Percentiles rank a stretch among this genome's conserved stretches.
These are phyloP conservation scores for Dysdera silvatica DNA, from an alignment of 1,140 invertebrate genomes.

Conservation along the genomic window DNA sequence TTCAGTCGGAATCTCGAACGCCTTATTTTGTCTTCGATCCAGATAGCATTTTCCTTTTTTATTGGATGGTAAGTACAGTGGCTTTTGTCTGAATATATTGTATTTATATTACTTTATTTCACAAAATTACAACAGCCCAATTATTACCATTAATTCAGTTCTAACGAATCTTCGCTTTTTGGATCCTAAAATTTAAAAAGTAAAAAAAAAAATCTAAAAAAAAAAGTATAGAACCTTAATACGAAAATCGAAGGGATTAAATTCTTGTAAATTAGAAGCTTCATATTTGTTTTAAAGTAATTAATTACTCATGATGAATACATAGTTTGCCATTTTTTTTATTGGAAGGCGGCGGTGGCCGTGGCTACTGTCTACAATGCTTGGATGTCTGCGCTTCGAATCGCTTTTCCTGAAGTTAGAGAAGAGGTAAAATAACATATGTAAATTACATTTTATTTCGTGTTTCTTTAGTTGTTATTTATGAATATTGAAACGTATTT, in stretches of 20 bases:
- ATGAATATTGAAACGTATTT: too few species aligned
- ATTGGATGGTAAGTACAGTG: constrained; percentile 26
- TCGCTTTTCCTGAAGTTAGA: constrained; percentile 22
- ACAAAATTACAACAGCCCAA: not conserved
- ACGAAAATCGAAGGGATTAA: too few species aligned
- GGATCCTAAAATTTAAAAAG: too few species aligned
- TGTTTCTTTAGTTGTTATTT: not conserved
- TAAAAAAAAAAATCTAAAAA: too few species aligned
- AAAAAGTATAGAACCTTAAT: too few species aligned
- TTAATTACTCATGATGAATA: too few species aligned
- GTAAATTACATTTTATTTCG: not conserved
- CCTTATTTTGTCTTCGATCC: constrained; percentile 21
- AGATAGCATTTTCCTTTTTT: constrained; percentile 18
- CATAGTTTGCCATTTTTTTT: not conserved
- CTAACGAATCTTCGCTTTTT: too few species aligned
- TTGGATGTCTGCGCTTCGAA: constrained; percentile 20
- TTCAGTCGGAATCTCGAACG: constrained; percentile 4
- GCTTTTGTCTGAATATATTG: too few species aligned
- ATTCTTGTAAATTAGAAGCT: too few species aligned
- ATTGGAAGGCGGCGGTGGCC: constrained; percentile 12
- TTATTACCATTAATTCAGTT: too few species aligned
- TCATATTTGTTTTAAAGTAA: too few species aligned
- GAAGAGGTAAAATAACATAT: constrained; percentile 2
- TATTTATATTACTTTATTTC: not conserved
- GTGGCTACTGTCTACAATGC: constrained; percentile 17